phyloP scores from a whole-genome alignment of 1,140 invertebrate genomes.

The Samia ricini region DNA sequence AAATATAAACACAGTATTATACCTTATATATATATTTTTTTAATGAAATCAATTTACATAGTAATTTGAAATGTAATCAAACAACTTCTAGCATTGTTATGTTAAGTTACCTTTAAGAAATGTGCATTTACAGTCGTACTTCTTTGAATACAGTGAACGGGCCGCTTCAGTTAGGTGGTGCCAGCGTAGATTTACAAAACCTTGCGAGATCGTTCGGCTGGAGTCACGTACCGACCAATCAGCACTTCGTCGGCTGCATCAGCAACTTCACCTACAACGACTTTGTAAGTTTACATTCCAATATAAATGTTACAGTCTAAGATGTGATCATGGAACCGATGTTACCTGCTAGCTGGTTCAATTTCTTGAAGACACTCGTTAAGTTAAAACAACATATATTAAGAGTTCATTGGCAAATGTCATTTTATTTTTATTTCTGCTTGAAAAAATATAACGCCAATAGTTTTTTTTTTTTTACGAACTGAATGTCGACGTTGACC shows the following conservation, averaged over 20 bases:
- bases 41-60: too few species aligned
- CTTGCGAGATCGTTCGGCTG: slow-evolving; percentile 81
- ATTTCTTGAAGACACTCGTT: background rate
- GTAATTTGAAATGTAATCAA: too few species aligned
- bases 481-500: too few species aligned
- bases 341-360: background rate
- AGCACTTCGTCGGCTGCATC: slow-evolving; percentile 90
- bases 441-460: too few species aligned
- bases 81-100: too few species aligned
- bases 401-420: background rate
- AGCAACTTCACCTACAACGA: slow-evolving; percentile 90
- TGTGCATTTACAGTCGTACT: background rate
- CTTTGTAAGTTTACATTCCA: slow-evolving; percentile 72
- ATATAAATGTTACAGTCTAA: background rate
- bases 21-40: too few species aligned
- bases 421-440: too few species aligned
- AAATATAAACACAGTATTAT: too few species aligned
- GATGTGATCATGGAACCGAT: background rate
- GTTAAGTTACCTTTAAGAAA: too few species aligned
- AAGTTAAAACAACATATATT: background rate
- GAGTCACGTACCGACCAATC: slow-evolving; percentile 81
- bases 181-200: slow-evolving; percentile 80
- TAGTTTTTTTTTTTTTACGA: too few species aligned
- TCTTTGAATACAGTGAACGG: slow-evolving; percentile 82
- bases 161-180: slow-evolving; percentile 92